A percentile compares a stretch with the other conserved stretches of the same genome.
phyloP scores from a whole-genome alignment of 2,113 vertebrate genomes.

The Taxidea taxus region DNA sequence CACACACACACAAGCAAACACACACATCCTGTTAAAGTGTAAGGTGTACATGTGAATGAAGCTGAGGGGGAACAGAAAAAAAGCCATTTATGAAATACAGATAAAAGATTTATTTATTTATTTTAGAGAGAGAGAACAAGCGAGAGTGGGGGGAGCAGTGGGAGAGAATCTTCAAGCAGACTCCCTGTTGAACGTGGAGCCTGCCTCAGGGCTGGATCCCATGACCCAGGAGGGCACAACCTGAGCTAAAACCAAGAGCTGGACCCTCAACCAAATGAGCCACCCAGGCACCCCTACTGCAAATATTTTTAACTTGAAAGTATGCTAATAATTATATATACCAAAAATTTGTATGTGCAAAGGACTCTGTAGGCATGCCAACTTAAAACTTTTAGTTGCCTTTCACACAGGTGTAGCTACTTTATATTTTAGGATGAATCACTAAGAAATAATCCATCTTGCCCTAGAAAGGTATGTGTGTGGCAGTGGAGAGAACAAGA shows the following conservation, averaged over 20 bases:
- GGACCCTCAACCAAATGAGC: neutral
- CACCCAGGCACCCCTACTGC: neutral
- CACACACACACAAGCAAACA: neutral
- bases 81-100: neutral
- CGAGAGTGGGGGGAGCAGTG: neutral
- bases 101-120: neutral
- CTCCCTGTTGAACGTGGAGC: neutral
- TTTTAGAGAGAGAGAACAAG: neutral
- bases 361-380: neutral
- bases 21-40: neutral
- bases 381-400: neutral
- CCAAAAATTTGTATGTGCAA: neutral
- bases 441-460: neutral
- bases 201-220: neutral
- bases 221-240: neutral
- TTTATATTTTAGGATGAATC: neutral
- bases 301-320: conserved; percentile 8
- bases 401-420: neutral
- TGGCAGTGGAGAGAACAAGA: neutral
- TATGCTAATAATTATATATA: neutral
- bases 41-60: neutral
- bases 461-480: neutral
- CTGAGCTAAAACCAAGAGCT: neutral
- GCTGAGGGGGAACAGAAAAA: neutral
- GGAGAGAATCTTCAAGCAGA: neutral